These are phyloP conservation scores for Dascillus cervinus DNA, from an alignment of 2,888 invertebrate genomes.

Conservation along the genomic window DNA sequence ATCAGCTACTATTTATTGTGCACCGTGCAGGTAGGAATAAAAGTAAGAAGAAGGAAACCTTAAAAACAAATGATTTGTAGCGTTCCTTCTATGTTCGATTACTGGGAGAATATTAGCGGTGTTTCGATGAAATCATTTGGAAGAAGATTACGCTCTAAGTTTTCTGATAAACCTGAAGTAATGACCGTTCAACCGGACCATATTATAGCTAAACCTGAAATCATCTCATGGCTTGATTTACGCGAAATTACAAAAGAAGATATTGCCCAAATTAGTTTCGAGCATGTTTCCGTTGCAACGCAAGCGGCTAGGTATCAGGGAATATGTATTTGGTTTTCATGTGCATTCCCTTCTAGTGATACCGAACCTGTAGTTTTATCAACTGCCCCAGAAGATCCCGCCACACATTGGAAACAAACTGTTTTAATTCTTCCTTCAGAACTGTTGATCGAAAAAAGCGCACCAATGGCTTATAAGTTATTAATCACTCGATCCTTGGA, in stretches of 20 bases:
- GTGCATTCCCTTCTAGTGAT: slow-evolving; percentile 55
- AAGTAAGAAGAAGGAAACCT: no score
- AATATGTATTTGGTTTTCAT: slow-evolving; percentile 75
- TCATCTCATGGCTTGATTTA: slow-evolving; percentile 62
- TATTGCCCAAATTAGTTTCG: slow-evolving; percentile 51
- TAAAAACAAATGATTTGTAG: slow-evolving; percentile 33
- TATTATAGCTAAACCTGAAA: slow-evolving; percentile 56
- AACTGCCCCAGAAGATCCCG: slow-evolving; percentile 49
- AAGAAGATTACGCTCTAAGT: slow-evolving; percentile 52
- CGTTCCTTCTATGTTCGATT: slow-evolving; percentile 57
- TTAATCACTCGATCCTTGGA: slow-evolving; percentile 47
- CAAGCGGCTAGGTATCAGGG: slow-evolving; percentile 61
- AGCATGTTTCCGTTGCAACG: slow-evolving; percentile 53
- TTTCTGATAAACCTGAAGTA: slow-evolving; percentile 61
- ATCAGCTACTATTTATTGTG: slow-evolving; percentile 58
- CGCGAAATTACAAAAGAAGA: slow-evolving; percentile 53
- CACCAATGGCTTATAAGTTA: slow-evolving; percentile 64
- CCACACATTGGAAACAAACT: slow-evolving; percentile 71
- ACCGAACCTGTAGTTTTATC: slow-evolving; percentile 43
- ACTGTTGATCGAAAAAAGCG: slow-evolving; percentile 48
- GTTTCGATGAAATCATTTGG: slow-evolving; percentile 67
- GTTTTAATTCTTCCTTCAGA: slow-evolving; percentile 65
- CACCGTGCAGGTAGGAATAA: slow-evolving; percentile 44
- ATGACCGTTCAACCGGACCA: slow-evolving; percentile 48
- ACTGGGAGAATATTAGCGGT: slow-evolving; percentile 75